Conservation (phyloP, 2,888 invertebrate genomes). For the Rhogogaster chlorosoma region DNA sequence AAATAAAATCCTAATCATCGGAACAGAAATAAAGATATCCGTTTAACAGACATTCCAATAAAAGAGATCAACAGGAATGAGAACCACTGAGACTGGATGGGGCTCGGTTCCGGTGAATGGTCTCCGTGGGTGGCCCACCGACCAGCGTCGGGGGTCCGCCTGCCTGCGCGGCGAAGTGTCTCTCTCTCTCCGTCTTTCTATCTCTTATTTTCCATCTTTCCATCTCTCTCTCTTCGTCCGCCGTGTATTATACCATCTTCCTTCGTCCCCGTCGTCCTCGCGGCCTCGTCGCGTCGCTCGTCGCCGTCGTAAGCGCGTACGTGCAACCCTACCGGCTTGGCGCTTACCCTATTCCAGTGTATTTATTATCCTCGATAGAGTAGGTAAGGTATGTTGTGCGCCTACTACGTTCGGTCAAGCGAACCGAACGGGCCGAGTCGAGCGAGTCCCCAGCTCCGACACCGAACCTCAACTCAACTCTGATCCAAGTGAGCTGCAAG, state of each 20-base stretch:
- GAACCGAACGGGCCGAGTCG: neutral
- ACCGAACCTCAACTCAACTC: neutral
- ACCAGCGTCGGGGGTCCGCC: constrained; percentile 78
- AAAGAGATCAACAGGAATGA: constrained; percentile 63
- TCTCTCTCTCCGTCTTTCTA: constrained; percentile 48
- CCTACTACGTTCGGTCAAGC: neutral
- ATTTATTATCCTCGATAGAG: constrained; percentile 6
- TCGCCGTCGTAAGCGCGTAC: constrained; percentile 29
- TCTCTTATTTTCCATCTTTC: neutral
- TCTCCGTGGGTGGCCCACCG: constrained; percentile 76
- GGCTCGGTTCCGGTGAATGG: constrained; percentile 78
- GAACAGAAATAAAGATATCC: neutral
- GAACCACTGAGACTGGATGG: constrained; percentile 73
- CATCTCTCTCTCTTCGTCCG: neutral
- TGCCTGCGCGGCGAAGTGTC: constrained; percentile 69
- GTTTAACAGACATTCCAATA: constrained; percentile 31
- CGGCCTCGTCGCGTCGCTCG: constrained; percentile 26
- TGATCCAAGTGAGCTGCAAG: neutral
- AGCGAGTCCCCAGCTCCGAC: neutral
- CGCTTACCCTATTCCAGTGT: constrained; percentile 49
- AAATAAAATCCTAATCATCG: neutral
- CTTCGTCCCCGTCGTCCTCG: constrained; percentile 8
- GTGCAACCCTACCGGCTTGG: neutral
- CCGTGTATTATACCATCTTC: neutral
- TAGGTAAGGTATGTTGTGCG: constrained; percentile 17